Evolutionary conservation across 2,113 vertebrate species (phyloP), one percentile per base, ranked within the genome.

Genomic region (Procavia capensis): DNA sequence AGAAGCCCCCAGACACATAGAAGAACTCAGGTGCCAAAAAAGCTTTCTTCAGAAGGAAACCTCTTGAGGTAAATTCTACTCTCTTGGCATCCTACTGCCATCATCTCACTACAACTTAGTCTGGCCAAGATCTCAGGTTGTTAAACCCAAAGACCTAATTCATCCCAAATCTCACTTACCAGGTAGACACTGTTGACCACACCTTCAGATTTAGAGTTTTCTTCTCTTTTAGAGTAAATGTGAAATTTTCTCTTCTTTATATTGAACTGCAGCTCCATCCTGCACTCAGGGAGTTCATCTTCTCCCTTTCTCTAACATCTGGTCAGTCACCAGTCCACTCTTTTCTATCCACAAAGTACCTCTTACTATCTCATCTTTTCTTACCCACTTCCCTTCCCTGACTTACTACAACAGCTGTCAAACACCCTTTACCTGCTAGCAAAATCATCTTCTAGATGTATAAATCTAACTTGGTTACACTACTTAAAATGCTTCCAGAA

Each of bases 221-320:
- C 70, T 88, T 81, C 25, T 74, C 34, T 25, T 93, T 84, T 74
- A 66, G 39, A 84, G 9, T n/a, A 80, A 87, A 79, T 36, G 22
- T 66, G 41, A 79, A 72, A n/a, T 17, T 93, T 85, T 88, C 25
- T 80, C 54, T 90, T 86, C 81, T 93, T 84, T 90, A 72, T 19
- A 78, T 47, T 64, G 74, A 85, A 91, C 22, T 54, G 50, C 19
- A 81, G 47, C 66, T 13, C 3, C 63, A 19, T 59, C 47, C n/a
- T n/a, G n/a, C n/a, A n/a, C n/a, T n/a, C n/a, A 85, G 22, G 22
- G 41, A 59, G 43, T 36, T 39, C 6, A 59, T 16, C 22, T 22
- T 25, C 36, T 50, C 16, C 11, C 27, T 50, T 61, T 41, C 16
- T 27, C 39, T 36, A 66, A 13, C 20, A 41, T 47, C 25, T 29